Base-by-base conservation (phyloP, 2,888 invertebrate genomes). In the Luffia ferchaultella region DNA sequence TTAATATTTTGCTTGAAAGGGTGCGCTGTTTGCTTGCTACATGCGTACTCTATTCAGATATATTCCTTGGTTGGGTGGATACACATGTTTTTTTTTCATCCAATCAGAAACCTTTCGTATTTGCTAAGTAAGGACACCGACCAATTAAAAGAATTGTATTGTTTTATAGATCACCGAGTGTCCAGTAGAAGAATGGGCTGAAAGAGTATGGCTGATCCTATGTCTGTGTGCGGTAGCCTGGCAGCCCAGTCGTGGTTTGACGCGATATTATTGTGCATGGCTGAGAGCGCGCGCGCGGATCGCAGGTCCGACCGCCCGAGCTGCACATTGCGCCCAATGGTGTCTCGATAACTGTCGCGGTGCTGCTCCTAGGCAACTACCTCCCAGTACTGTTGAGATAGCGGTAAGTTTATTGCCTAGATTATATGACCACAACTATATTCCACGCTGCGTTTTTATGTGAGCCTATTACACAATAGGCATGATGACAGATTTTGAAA, bases 361-460 rank as follows among this genome's bases (percentile, higher is more conserved):
- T 55, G 93, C 92, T 2, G 92, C 95, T 70, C 91, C 93, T 1
- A 74, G 97, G 42, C 90, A 91, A 58, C 88, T 91, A 71, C 93
- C 96, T 42, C 97, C 97, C 0, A 96, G 96, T 41, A 92, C 95
- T 41, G 94, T 96, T 2, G 97, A 97, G 85, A 93, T 97, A 49
- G 95, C 96, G 49, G 94, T 93, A 72, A 87, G 89, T 87, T 55
- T 54, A 18, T 50, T 42, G 3, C 7, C 20, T 43, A 43, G 12
- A 30, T 7, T 30, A 30, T 12, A 12, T 30, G 30, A 7, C 30
- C 12, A 30, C 3, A 30, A 30, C 30, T 30, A 30, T 7, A 30
- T 30, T 30, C 30, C 12, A 30, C 12, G 30, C 30, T 30, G 30
- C 3, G 30, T 30, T 30, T 30, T 3, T n/a, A n/a, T n/a, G n/a